Conservation (phyloP, 2,113 vertebrate genomes). For the Bubalus kerabau region DNA sequence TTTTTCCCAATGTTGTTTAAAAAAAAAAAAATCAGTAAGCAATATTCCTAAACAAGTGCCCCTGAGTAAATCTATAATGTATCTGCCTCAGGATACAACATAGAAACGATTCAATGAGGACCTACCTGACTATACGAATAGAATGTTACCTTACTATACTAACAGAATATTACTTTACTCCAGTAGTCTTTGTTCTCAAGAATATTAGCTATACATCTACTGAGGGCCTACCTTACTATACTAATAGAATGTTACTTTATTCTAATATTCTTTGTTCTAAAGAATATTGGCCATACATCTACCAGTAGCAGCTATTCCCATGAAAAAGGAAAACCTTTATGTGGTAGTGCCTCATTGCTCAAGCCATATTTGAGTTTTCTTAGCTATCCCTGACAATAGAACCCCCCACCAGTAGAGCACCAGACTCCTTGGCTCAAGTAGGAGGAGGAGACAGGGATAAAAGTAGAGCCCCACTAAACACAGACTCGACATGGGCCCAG, state of each 20-base stretch:
- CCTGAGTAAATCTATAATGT: background rate
- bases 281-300: background rate
- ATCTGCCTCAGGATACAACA: background rate
- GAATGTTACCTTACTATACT: background rate
- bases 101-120: background rate
- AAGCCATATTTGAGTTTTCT: background rate
- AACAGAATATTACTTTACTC: background rate
- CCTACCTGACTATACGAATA: background rate
- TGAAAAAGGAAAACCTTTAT: background rate
- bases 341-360: background rate
- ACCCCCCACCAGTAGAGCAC: background rate
- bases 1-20: background rate
- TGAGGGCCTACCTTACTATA: background rate
- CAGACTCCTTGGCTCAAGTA: background rate
- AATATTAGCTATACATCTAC: background rate
- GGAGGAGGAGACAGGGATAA: background rate
- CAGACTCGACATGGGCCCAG: background rate
- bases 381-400: background rate
- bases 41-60: background rate
- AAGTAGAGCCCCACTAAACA: background rate
- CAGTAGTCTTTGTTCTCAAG: background rate
- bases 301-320: background rate
- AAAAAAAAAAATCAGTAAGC: background rate
- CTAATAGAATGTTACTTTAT: background rate
- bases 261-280: background rate